Conservation (phyloP, 1,140 invertebrate genomes). For the Littorina saxatilis region DNA sequence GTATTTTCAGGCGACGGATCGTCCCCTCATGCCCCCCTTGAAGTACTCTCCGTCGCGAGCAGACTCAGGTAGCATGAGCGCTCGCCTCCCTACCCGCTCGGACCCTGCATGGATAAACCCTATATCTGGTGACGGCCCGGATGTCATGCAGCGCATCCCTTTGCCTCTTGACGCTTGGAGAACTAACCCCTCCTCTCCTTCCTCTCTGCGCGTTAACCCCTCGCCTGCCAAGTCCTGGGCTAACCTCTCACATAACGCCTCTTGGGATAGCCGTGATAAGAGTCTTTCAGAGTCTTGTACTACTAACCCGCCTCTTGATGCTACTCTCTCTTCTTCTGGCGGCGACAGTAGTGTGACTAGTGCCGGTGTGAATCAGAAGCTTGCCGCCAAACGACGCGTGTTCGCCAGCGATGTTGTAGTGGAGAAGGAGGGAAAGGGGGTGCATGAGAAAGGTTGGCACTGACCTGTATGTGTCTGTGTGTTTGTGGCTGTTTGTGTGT, state of each 20-base stretch:
- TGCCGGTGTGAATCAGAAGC: slow-evolving; percentile 26
- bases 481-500: not conserved
- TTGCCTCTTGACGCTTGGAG: not conserved
- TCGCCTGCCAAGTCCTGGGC: not conserved
- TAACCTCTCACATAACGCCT: not conserved
- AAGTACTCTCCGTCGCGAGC: slow-evolving; percentile 22
- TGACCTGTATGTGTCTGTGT: not conserved
- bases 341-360: slow-evolving; percentile 52
- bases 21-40: slow-evolving; percentile 8
- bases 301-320: not conserved
- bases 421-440: not conserved
- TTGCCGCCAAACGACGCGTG: slow-evolving; percentile 27
- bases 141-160: not conserved
- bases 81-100: not conserved
- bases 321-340: slow-evolving; percentile 46
- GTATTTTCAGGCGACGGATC: slow-evolving; percentile 5
- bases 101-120: slow-evolving; percentile 32
- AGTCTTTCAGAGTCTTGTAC: not conserved
- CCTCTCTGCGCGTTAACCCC: not conserved
- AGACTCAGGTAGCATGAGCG: slow-evolving; percentile 28
- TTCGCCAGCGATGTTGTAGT: not conserved
- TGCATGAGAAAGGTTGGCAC: slow-evolving; percentile 13
- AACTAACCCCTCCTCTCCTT: not conserved
- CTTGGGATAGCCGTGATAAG: not conserved
- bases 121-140: not conserved